phyloP scores from a whole-genome alignment of 2,888 invertebrate genomes.

The Drosophila infuscata region DNA sequence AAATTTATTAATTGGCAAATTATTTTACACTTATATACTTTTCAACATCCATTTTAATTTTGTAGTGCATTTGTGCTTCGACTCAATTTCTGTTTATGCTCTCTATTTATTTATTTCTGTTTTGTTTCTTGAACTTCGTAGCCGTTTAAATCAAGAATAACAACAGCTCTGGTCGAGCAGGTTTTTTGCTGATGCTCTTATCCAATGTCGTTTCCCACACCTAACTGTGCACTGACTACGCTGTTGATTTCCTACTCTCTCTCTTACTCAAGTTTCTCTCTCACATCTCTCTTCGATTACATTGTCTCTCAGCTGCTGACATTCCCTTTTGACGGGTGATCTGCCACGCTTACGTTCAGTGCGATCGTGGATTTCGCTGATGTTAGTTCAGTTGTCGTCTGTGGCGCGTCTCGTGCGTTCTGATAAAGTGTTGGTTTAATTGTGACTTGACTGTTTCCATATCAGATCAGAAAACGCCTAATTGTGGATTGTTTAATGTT shows the following conservation, averaged over 20 bases:
- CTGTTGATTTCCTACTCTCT: slow-evolving; percentile 4
- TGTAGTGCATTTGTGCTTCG: slow-evolving; percentile 13
- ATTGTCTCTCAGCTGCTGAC: slow-evolving; percentile 9
- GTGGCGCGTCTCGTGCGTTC: background rate
- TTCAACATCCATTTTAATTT: background rate
- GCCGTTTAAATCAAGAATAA: slow-evolving; percentile 28
- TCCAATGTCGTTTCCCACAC: slow-evolving; percentile 7
- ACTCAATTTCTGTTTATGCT: slow-evolving; percentile 3
- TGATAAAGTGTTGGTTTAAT: background rate
- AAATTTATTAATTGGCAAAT: background rate
- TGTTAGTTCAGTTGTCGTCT: slow-evolving; percentile 41
- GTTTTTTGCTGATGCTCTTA: slow-evolving; percentile 32
- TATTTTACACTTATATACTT: background rate
- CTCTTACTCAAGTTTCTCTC: slow-evolving; percentile 1
- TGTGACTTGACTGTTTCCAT: slow-evolving; percentile 28
- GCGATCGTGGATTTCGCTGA: slow-evolving; percentile 44
- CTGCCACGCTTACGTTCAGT: slow-evolving; percentile 44
- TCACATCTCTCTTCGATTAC: background rate
- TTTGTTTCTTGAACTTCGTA: slow-evolving; percentile 32
- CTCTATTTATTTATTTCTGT: slow-evolving; percentile 29
- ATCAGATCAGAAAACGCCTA: slow-evolving; percentile 18
- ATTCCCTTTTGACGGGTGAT: slow-evolving; percentile 21
- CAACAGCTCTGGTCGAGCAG: slow-evolving; percentile 47
- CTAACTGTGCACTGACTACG: slow-evolving; percentile 6
- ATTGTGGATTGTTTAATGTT: slow-evolving; percentile 35